Percentiles rank a stretch among this genome's conserved stretches.
Evolutionary conservation across 2,888 invertebrate species (phyloP).

Genomic region (Mesochorus sp.): DNA sequence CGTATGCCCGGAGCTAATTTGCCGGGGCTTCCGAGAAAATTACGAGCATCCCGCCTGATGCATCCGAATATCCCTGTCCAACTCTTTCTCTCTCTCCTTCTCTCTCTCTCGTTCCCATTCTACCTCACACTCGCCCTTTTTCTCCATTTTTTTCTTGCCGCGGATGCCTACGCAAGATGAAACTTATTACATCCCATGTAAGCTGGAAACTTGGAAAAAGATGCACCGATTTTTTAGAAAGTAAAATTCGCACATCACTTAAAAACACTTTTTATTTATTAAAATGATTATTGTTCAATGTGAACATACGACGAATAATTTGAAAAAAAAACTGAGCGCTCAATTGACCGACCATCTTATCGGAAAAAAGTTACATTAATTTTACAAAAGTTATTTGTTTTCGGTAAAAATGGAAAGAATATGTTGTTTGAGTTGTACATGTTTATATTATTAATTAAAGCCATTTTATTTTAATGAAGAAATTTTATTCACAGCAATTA

Average conservation of each 20-base stretch:
- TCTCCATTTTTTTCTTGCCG: conserved; percentile 13
- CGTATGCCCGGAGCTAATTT: conserved; percentile 80
- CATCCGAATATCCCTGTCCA: conserved; percentile 73
- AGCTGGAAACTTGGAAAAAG: conserved; percentile 39
- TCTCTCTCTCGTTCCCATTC: not conserved
- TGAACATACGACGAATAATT: too few relatives aligned
- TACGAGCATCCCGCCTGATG: conserved; percentile 75
- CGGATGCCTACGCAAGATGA: conserved; percentile 31
- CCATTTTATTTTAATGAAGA: not conserved
- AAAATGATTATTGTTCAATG: too few relatives aligned
- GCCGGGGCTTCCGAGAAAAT: conserved; percentile 78
- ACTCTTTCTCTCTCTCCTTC: not conserved
- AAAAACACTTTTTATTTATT: too few relatives aligned
- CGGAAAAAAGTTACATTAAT: too few relatives aligned
- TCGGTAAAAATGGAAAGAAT: too few relatives aligned
- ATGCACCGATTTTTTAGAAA: not conserved
- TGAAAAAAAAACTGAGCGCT: too few relatives aligned
- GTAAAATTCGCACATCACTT: not conserved
- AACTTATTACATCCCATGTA: conserved; percentile 16
- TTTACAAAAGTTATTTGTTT: too few relatives aligned
- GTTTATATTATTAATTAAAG: too few relatives aligned
- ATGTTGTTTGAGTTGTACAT: too few relatives aligned
- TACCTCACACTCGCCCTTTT: not conserved
- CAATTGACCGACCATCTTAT: too few relatives aligned
- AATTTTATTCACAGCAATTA: not conserved